Base-by-base conservation (phyloP, 2,888 invertebrate genomes). In the Spilarctia lutea region DNA sequence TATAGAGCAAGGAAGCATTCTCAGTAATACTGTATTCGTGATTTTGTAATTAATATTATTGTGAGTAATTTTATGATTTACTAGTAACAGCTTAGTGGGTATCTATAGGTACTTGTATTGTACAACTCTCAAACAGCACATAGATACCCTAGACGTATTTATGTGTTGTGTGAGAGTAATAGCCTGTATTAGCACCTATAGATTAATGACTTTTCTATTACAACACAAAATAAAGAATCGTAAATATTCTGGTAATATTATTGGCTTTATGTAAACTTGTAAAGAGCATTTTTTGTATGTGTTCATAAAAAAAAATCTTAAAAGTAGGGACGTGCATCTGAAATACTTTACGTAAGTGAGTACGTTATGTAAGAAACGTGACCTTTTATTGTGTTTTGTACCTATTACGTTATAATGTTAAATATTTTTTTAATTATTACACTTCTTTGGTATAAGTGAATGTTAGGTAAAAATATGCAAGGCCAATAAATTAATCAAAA, bases 1-100 rank as follows among this genome's bases (percentile, higher is more conserved):
- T 96, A 95, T 94, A 89, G 91, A 93, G 91, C 91, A 90, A 92
- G 94, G 91, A 94, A 94, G 92, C 93, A 92, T 94, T 93, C 91
- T 89, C 89, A 89, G 92, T 91, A 89, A 91, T 91, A 90, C 88
- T 87, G 88, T 90, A 88, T 90, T 93, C 90, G 89, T 89, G 91
- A 91, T 91, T 92, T 91, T 88, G 92, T 91, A 92, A 93, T 94
- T 94, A 94, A 92, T 92, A 92, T 89, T 91, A 91, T 91, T 89
- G 90, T 87, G 89, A 89, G 90, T 91, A 91, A 91, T 91, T 91
- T 89, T 84, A 81, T 89, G 89, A 91, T 90, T 92, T 91, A 91
- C 84, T 88, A 86, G 79, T 82, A 82, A 81, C 82, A 82, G 88
- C 88, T 90, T 86, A 82, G 83, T 79, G 71, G 73, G 82, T 77